Percentiles rank a stretch among this genome's conserved stretches.
Conservation (phyloP, 2,888 invertebrate genomes). For the Frankliniella fusca region DNA sequence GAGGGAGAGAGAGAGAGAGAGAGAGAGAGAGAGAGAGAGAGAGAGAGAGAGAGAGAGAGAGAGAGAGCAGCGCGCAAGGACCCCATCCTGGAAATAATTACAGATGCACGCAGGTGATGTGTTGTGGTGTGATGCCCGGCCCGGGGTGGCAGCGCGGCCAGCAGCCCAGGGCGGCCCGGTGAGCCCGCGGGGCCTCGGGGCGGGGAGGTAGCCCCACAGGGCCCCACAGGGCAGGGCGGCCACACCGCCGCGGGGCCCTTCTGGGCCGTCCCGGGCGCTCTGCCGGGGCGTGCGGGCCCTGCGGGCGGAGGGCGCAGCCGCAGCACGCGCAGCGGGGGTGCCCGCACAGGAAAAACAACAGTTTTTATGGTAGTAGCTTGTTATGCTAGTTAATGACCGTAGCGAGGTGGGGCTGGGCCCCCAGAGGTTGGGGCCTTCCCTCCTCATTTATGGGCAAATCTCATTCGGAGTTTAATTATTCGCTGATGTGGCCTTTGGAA, state of each 20-base stretch:
- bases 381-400: conserved; percentile 20
- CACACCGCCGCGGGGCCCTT: neutral
- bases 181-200: neutral
- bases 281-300: too few relatives aligned
- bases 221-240: too few relatives aligned
- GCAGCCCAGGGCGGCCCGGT: neutral
- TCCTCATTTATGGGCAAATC: neutral
- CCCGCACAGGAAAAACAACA: neutral
- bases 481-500: neutral
- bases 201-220: neutral
- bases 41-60: neutral
- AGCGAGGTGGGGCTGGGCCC: neutral
- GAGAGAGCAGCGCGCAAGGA: neutral
- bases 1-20: neutral
- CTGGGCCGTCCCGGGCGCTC: too few relatives aligned
- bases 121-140: too few relatives aligned
- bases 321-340: conserved; percentile 17
- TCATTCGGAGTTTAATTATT: neutral
- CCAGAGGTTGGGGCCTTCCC: neutral
- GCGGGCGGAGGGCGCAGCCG: too few relatives aligned
- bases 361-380: conserved; percentile 26
- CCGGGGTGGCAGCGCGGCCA: too few relatives aligned
- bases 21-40: neutral
- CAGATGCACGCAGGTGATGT: too few relatives aligned
- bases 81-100: neutral